phyloP scores from a whole-genome alignment of 2,888 invertebrate genomes.

The Siphonodentalium dalli region DNA sequence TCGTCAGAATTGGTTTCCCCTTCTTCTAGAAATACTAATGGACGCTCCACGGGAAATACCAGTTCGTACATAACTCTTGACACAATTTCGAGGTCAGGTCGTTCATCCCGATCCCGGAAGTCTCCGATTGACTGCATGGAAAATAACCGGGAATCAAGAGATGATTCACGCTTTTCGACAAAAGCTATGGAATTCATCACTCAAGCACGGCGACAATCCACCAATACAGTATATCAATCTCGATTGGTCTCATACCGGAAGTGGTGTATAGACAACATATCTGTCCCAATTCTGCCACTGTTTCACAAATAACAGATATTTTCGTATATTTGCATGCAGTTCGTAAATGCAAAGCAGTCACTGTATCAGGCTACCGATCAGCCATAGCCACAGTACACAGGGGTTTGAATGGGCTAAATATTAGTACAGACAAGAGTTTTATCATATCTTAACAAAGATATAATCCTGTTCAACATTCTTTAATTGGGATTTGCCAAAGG shows the following conservation, averaged over 20 bases:
- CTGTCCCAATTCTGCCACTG: too few relatives aligned
- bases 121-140: neutral
- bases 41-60: neutral
- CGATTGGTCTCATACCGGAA: neutral
- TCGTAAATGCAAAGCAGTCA: too few relatives aligned
- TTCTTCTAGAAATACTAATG: neutral
- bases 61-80: neutral
- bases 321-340: too few relatives aligned
- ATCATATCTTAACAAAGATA: too few relatives aligned
- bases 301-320: too few relatives aligned
- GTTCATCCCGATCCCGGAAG: neutral
- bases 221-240: neutral
- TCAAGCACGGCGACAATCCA: neutral
- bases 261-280: too few relatives aligned
- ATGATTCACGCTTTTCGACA: neutral
- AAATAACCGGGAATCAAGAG: neutral
- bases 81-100: neutral
- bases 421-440: too few relatives aligned
- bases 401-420: too few relatives aligned
- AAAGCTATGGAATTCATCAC: constrained; percentile 2
- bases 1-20: neutral
- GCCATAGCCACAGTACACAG: too few relatives aligned
- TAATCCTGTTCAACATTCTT: too few relatives aligned
- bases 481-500: too few relatives aligned
- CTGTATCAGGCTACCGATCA: too few relatives aligned